Percentiles rank a stretch among this genome's conserved stretches.
Evolutionary conservation across 2,797 vertebrate genomes (phyloP).

Genomic region (Pseudochromis fuscus): DNA sequence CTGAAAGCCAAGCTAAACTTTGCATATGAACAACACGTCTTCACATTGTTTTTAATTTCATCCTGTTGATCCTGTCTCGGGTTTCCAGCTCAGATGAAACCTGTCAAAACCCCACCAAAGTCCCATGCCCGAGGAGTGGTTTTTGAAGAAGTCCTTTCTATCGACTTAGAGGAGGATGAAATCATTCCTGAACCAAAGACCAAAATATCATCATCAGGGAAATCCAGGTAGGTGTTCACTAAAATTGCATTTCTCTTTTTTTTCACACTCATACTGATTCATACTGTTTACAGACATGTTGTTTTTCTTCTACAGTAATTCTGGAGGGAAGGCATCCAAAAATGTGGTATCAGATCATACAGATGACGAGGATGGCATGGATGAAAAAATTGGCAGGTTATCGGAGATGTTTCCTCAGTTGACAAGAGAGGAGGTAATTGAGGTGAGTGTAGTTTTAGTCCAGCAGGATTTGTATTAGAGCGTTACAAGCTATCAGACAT

Average conservation of each 20-base stretch:
- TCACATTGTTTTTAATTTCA: neutral
- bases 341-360: constrained; percentile 1
- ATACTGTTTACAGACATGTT: neutral
- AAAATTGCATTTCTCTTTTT: neutral
- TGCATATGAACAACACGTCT: neutral
- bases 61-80: neutral
- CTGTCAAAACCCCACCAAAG: constrained; percentile 60
- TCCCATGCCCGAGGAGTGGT: constrained; percentile 69
- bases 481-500: neutral
- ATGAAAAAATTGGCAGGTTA: constrained; percentile 83
- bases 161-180: constrained; percentile 70
- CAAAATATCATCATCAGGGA: constrained; percentile 43
- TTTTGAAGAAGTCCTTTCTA: constrained; percentile 69
- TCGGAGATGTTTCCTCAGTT: constrained; percentile 89
- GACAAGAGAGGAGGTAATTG: constrained; percentile 81
- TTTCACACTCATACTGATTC: neutral
- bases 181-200: constrained; percentile 48
- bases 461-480: neutral
- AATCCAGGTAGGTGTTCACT: constrained; percentile 59
- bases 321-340: constrained; percentile 23
- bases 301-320: constrained; percentile 48
- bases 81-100: constrained; percentile 59
- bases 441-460: constrained; percentile 72
- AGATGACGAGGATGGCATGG: constrained; percentile 74
- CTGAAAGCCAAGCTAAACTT: neutral